phyloP scores from a whole-genome alignment of 2,113 vertebrate species.

The Xenopus borealis region DNA sequence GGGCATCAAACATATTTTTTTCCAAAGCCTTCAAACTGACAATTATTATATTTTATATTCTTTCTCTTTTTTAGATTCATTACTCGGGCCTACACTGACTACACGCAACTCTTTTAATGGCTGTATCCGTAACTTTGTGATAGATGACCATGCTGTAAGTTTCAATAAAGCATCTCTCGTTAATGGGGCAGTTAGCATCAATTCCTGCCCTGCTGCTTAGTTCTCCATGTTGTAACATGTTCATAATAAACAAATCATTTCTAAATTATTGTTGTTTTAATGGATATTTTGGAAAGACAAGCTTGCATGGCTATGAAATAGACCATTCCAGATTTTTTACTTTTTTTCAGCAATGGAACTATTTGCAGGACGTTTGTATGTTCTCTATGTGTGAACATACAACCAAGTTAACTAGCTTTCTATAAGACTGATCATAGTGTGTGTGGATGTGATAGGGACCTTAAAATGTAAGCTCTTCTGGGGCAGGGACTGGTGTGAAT shows the following conservation, averaged over 20 bases:
- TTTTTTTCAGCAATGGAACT: too few relatives aligned
- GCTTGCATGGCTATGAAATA: too few relatives aligned
- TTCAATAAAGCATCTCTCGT: constrained; percentile 84
- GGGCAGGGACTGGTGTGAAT: too few relatives aligned
- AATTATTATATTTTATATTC: constrained; percentile 6
- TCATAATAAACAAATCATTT: constrained; percentile 16
- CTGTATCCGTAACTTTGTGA: constrained; percentile 83
- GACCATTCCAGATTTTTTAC: too few relatives aligned
- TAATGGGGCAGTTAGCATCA: constrained; percentile 84
- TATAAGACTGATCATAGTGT: too few relatives aligned
- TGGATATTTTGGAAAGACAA: neutral
- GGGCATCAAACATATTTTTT: too few relatives aligned
- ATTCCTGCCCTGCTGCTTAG: constrained; percentile 82
- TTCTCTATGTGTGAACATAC: too few relatives aligned
- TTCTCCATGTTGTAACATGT: neutral
- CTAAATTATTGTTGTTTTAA: neutral
- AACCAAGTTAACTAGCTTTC: too few relatives aligned
- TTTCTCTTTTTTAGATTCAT: constrained; percentile 69
- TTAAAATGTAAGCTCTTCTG: too few relatives aligned
- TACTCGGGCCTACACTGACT: constrained; percentile 69
- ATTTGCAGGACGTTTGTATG: too few relatives aligned
- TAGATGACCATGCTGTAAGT: constrained; percentile 77
- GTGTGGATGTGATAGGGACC: too few relatives aligned
- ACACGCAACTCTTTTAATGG: constrained; percentile 78
- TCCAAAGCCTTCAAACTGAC: too few relatives aligned